phyloP scores from a whole-genome alignment of 2,113 vertebrate species.

The Megalops atlanticus region DNA sequence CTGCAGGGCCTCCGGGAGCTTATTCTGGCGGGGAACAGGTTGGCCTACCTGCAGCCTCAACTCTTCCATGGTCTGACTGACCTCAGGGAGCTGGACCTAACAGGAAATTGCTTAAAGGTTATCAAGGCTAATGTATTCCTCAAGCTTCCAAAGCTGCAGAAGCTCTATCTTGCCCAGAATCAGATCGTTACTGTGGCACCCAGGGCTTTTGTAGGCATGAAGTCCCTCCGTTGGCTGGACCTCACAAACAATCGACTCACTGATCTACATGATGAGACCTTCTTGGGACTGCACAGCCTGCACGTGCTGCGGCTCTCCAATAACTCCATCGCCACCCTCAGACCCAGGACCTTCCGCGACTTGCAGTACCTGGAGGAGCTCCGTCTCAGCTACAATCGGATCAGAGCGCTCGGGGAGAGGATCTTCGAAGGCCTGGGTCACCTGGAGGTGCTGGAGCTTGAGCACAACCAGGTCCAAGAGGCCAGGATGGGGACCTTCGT shows the following conservation, averaged over 20 bases:
- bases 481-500: slow-evolving; percentile 76
- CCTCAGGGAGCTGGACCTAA: slow-evolving; percentile 90
- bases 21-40: slow-evolving; percentile 85
- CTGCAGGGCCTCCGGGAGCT: slow-evolving; percentile 83
- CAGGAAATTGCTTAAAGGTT: slow-evolving; percentile 81
- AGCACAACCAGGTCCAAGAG: slow-evolving; percentile 88
- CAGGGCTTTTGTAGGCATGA: slow-evolving; percentile 87
- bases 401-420: slow-evolving; percentile 74
- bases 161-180: slow-evolving; percentile 90
- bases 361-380: slow-evolving; percentile 91
- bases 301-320: slow-evolving; percentile 88
- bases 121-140: slow-evolving; percentile 87
- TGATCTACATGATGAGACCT: slow-evolving; percentile 83
- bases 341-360: slow-evolving; percentile 86
- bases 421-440: slow-evolving; percentile 87
- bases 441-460: slow-evolving; percentile 85
- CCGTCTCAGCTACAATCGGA: slow-evolving; percentile 82
- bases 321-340: slow-evolving; percentile 79
- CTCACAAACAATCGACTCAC: slow-evolving; percentile 87
- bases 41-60: slow-evolving; percentile 89
- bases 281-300: slow-evolving; percentile 82
- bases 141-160: slow-evolving; percentile 86
- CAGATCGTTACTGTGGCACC: slow-evolving; percentile 81
- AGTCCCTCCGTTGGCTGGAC: slow-evolving; percentile 90
- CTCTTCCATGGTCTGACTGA: slow-evolving; percentile 85